Percentiles rank a stretch among this genome's conserved stretches.
These are phyloP conservation scores for Allacma fusca DNA, from an alignment of 2,888 invertebrate genomes.

Conservation along the genomic window DNA sequence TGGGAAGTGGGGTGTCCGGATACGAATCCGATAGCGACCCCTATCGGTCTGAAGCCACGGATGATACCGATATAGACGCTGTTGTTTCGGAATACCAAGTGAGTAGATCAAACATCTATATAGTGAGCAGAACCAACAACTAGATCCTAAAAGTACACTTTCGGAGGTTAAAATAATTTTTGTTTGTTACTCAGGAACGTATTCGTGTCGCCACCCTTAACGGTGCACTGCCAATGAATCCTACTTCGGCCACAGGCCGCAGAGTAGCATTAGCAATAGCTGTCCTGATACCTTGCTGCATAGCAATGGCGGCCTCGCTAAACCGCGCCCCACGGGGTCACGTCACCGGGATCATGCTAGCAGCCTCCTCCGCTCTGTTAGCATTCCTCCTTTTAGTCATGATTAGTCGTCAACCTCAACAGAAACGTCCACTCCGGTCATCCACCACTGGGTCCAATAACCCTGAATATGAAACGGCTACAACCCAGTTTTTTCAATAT, in stretches of 20 bases:
- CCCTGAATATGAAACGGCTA: constrained; percentile 37
- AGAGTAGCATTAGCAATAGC: constrained; percentile 60
- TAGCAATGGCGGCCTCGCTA: constrained; percentile 62
- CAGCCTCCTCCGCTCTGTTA: constrained; percentile 58
- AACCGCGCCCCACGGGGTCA: constrained; percentile 63
- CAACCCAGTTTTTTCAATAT: constrained; percentile 54
- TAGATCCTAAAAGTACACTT: too few species aligned
- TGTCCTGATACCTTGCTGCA: constrained; percentile 57
- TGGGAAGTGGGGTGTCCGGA: constrained; percentile 61
- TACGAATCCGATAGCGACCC: constrained; percentile 66
- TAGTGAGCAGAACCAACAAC: too few species aligned
- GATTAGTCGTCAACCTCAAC: constrained; percentile 70
- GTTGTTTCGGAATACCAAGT: constrained; percentile 80
- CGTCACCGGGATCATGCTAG: constrained; percentile 58
- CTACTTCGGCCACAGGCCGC: constrained; percentile 60
- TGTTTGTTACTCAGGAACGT: constrained; percentile 54
- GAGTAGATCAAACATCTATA: constrained; percentile 63
- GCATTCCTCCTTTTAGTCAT: constrained; percentile 64
- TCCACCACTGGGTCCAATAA: constrained; percentile 27
- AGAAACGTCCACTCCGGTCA: constrained; percentile 37
- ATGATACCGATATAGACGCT: constrained; percentile 76
- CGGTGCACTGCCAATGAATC: constrained; percentile 55
- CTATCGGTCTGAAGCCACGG: constrained; percentile 64
- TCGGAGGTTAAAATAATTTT: too few species aligned
- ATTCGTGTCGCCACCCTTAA: constrained; percentile 59